These are phyloP conservation scores for Junco hyemalis DNA, from an alignment of 2,113 vertebrate genomes.

Conservation along the genomic window DNA sequence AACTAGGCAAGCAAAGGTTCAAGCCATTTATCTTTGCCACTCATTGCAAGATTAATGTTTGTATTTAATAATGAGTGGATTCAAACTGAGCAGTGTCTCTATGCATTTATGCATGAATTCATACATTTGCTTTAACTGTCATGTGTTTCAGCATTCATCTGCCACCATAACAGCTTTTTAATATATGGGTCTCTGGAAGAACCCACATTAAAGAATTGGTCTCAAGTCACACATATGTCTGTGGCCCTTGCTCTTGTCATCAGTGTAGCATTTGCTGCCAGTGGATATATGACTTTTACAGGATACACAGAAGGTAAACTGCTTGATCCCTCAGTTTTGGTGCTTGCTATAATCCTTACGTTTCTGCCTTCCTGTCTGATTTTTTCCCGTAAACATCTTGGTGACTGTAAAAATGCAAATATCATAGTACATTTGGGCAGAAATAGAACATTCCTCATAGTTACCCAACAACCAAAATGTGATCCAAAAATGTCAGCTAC, in stretches of 20 bases:
- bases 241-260: constrained; percentile 80
- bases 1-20: neutral
- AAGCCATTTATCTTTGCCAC: neutral
- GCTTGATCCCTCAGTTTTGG: neutral
- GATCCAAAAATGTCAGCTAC: neutral
- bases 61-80: neutral
- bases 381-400: neutral
- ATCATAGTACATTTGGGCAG: neutral
- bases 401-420: neutral
- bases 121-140: neutral
- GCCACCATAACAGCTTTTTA: constrained; percentile 95
- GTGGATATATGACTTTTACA: constrained; percentile 91
- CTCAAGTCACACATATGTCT: constrained; percentile 85
- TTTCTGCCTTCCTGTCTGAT: neutral
- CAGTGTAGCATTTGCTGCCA: constrained; percentile 82
- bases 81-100: neutral
- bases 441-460: neutral
- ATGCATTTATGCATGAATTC: neutral
- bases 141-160: constrained; percentile 89
- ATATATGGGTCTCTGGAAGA: constrained; percentile 89
- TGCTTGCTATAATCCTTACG: neutral
- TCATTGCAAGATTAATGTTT: neutral
- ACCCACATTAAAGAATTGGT: constrained; percentile 86
- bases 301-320: constrained; percentile 91
- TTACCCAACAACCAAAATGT: neutral